Evolutionary conservation across 1,140 invertebrate species (phyloP), one percentile per base, ranked within the genome.

Genomic region (Telenomus remus): DNA sequence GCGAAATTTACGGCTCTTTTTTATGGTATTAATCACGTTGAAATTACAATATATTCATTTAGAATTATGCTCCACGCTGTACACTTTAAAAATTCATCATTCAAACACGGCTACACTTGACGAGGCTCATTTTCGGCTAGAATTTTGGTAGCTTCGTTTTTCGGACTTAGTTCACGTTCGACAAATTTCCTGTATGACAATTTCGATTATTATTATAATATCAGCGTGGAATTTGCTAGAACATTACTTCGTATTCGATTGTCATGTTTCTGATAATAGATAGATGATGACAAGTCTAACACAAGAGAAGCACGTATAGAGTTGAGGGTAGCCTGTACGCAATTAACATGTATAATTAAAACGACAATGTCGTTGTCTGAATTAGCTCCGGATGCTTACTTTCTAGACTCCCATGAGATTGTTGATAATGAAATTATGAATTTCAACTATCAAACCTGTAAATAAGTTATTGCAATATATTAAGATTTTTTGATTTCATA

Each of bases 321-420:
- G 79, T 80, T 73, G 76, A 71, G 82, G 79, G 55, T 60, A 78
- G 80, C 77, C 80, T 80, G 78, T 84, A 85, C 83, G 83, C 84
- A 87, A 88, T 88, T 88, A 88, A 85, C 87, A 86, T 86, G 85
- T 81, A 87, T 88, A 88, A 88, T 88, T 86, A 85, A 87, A 84
- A 85, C 80, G 85, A 79, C 81, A 86, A 83, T 84, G 81, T 84
- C 79, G 79, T 80, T 76, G 80, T 79, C 66, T 71, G 80, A 74
- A 74, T 59, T 78, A 76, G 76, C 76, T 72, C 60, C 68, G 78
- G 74, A 76, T 77, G 60, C 78, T 79, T 80, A 72, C 78, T 79
- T 80, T 73, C 77, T 78, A 82, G 78, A 84, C 77, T 84, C 81
- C 82, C 81, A 68, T 39, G 82, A 80, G 82, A 79, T 73, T 79